Evolutionary conservation across 2,113 vertebrate species (phyloP).

Genomic region (Nycticebus coucang): DNA sequence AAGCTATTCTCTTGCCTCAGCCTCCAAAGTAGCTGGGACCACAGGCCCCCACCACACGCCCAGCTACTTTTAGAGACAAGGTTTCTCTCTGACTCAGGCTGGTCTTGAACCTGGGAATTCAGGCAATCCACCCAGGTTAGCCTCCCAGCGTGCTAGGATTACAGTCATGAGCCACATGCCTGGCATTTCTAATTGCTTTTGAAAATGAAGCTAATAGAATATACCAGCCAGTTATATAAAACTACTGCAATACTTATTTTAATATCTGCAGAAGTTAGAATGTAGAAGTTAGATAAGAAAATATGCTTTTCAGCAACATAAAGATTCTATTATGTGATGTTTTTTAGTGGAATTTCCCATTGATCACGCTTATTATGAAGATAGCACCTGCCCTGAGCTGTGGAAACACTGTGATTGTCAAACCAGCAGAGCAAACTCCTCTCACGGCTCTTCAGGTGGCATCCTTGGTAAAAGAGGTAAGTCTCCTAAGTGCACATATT

Average conservation of each 20-base stretch:
- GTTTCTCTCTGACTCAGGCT: too few species aligned
- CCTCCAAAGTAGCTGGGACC: too few species aligned
- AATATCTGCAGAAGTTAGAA: neutral
- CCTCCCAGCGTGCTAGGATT: too few species aligned
- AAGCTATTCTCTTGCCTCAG: too few species aligned
- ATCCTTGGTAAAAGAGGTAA: slow-evolving; percentile 93
- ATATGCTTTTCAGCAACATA: neutral
- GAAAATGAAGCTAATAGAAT: neutral
- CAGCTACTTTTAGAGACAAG: too few species aligned
- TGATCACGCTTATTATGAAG: slow-evolving; percentile 93
- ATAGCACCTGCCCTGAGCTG: slow-evolving; percentile 91
- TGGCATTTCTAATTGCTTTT: slow-evolving; percentile 1
- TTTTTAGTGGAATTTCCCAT: slow-evolving; percentile 92
- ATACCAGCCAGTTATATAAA: neutral
- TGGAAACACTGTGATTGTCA: slow-evolving; percentile 92
- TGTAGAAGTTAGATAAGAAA: neutral
- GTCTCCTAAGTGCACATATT: slow-evolving; percentile 17
- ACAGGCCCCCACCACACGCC: too few species aligned
- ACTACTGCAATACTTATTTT: neutral
- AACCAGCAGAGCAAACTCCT: slow-evolving; percentile 93
- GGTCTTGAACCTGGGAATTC: too few species aligned
- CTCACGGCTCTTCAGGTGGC: slow-evolving; percentile 92
- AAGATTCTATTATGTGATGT: slow-evolving; percentile 39
- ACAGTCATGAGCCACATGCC: too few species aligned
- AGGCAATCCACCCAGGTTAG: too few species aligned